These are phyloP conservation scores for Adelges cooleyi DNA, from an alignment of 1,140 invertebrate species.

Conservation along the genomic window DNA sequence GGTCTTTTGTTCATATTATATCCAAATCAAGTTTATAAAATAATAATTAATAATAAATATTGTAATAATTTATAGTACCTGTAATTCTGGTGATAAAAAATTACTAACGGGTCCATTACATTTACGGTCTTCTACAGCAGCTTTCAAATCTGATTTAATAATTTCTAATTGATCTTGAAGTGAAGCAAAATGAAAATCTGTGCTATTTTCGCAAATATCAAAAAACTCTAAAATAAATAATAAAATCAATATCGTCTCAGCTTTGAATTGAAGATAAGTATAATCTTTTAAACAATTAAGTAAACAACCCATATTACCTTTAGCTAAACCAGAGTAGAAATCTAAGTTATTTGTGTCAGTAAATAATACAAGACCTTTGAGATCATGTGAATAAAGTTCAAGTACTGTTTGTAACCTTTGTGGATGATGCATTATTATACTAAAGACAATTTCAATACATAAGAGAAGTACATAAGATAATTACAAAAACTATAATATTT, in stretches of 20 bases:
- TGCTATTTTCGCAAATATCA: constrained; percentile 51
- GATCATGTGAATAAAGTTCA: constrained; percentile 80
- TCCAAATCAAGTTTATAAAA: too few species aligned
- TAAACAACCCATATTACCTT: constrained; percentile 53
- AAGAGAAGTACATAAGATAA: background rate
- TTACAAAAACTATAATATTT: background rate
- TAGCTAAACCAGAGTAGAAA: constrained; percentile 55
- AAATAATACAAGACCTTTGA: constrained; percentile 76
- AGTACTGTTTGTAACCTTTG: constrained; percentile 85
- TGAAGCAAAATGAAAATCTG: constrained; percentile 82
- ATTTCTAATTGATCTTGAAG: constrained; percentile 75
- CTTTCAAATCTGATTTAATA: constrained; percentile 49
- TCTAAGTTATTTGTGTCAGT: constrained; percentile 61
- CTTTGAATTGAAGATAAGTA: background rate
- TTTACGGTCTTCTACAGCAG: constrained; percentile 41
- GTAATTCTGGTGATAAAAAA: constrained; percentile 35
- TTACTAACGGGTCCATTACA: constrained; percentile 24
- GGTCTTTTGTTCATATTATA: too few species aligned
- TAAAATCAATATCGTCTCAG: too few species aligned
- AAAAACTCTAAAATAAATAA: constrained; percentile 42
- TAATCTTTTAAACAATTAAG: background rate
- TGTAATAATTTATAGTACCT: constrained; percentile 31
- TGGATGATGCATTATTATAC: constrained; percentile 52
- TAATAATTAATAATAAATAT: too few species aligned
- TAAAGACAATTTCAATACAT: constrained; percentile 39